phyloP scores from a whole-genome alignment of 1,140 invertebrate species.

The Drosophila lacertosa region DNA sequence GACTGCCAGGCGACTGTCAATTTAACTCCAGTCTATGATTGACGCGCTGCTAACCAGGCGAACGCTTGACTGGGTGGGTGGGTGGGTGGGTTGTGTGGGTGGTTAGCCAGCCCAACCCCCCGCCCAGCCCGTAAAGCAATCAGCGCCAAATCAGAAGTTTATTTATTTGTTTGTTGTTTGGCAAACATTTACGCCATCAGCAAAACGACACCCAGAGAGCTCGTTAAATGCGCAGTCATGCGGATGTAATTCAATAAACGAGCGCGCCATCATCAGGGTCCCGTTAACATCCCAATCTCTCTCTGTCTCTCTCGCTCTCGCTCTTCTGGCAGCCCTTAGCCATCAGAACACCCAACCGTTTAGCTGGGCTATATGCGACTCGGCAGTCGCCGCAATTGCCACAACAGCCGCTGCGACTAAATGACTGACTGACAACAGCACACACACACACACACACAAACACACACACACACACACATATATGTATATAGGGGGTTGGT shows the following conservation, averaged over 20 bases:
- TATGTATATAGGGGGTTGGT: slow-evolving; percentile 56
- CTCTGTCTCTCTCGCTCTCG: not conserved
- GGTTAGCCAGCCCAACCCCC: not conserved
- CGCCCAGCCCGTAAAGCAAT: slow-evolving; percentile 61
- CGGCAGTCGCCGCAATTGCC: slow-evolving; percentile 65
- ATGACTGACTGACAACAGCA: slow-evolving; percentile 79
- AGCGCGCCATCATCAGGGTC: slow-evolving; percentile 67
- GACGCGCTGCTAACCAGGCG: slow-evolving; percentile 20
- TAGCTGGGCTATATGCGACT: slow-evolving; percentile 48
- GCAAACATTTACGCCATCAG: slow-evolving; percentile 82
- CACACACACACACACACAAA: too few relatives aligned
- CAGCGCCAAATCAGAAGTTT: slow-evolving; percentile 82
- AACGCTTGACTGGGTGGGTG: too few relatives aligned
- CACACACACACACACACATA: too few relatives aligned
- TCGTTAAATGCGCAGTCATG: slow-evolving; percentile 83
- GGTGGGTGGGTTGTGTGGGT: not conserved
- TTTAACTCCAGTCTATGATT: slow-evolving; percentile 35
- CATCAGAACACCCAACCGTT: slow-evolving; percentile 70
- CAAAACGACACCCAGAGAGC: slow-evolving; percentile 82
- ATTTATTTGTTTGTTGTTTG: slow-evolving; percentile 83
- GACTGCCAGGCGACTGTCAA: slow-evolving; percentile 15
- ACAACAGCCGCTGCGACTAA: slow-evolving; percentile 74
- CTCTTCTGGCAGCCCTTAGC: slow-evolving; percentile 13
- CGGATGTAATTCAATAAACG: slow-evolving; percentile 83
- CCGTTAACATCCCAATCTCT: not conserved